Evolutionary conservation across 2,113 vertebrate species (phyloP), one percentile per base, ranked within the genome.

Genomic region (Laticauda colubrina): DNA sequence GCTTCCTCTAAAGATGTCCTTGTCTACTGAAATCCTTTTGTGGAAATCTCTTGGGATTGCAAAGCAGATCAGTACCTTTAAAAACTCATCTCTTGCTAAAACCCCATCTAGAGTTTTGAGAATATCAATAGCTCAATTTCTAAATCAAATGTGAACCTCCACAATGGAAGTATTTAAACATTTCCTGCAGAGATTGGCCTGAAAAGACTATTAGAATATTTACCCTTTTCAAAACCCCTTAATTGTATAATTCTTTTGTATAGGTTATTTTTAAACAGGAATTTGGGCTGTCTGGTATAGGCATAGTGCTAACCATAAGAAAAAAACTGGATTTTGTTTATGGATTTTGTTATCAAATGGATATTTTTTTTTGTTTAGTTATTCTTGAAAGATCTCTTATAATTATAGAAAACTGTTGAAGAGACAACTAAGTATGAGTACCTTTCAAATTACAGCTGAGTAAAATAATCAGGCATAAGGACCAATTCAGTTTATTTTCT

Each of bases 131-230:
- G 69, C 53, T 92, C 15, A 39, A 15, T 59, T 94, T 39, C 20
- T 15, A 89, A 10, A 1, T 69, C 54, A 91, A 89, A 88, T 34
- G 4, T 48, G 88, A 39, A 12, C 0, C 10, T 93, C n/a, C 92
- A 48, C 69, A 93, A 87, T 59, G 56, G 7, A 93, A 34, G 81
- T 2, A 15, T 39, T 87, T 93, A 45, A 90, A 91, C 45, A 57
- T 75, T 7, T 85, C 91, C 2, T 89, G 91, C 57, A 92, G 85
- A 92, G 57, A 21, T 14, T 93, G n/a, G 23, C 69, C n/a, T 75
- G 26, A 87, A 75, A 81, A 14, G 34, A 75, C 91, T 15, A 53
- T 75, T 57, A 39, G 12, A 21, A 8, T 85, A 18, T 29, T 92
- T 89, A 14, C 90, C 94, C 34, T 24, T 93, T 6, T 0, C 61